Conservation (phyloP, 1,140 invertebrate genomes). For the Rhopalosiphum padi region DNA sequence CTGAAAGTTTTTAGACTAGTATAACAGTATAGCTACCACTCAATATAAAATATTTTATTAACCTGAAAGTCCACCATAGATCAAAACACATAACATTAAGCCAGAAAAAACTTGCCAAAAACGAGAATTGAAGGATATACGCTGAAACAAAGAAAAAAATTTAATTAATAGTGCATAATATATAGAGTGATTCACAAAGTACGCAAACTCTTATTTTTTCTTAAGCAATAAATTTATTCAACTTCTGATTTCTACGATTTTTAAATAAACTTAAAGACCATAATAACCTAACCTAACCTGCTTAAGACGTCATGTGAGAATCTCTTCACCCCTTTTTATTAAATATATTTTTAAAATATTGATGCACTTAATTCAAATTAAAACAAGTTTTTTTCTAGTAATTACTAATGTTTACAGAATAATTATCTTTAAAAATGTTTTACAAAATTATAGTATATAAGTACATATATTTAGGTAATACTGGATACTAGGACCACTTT, state of each 20-base stretch:
- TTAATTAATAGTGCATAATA: neutral
- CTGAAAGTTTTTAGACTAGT: neutral
- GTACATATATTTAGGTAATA: neutral
- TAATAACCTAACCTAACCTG: no score
- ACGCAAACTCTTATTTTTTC: neutral
- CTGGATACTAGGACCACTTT: neutral
- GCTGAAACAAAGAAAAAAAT: constrained; percentile 68
- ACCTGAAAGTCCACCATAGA: constrained; percentile 87
- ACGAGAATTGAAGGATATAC: constrained; percentile 82
- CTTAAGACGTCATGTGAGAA: neutral
- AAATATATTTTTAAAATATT: no score
- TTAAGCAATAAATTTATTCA: neutral
- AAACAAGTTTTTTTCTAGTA: no score
- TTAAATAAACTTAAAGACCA: no score
- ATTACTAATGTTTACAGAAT: no score
- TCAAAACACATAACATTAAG: constrained; percentile 89
- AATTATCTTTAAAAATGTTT: no score
- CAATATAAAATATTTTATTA: constrained; percentile 63
- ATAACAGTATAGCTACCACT: neutral
- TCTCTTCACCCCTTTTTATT: no score
- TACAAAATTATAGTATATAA: neutral
- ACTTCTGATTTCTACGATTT: neutral
- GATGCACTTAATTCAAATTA: no score
- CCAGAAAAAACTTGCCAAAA: constrained; percentile 88
- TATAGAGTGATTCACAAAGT: neutral